Conservation (phyloP, 2,113 vertebrate genomes). For the Solea senegalensis region DNA sequence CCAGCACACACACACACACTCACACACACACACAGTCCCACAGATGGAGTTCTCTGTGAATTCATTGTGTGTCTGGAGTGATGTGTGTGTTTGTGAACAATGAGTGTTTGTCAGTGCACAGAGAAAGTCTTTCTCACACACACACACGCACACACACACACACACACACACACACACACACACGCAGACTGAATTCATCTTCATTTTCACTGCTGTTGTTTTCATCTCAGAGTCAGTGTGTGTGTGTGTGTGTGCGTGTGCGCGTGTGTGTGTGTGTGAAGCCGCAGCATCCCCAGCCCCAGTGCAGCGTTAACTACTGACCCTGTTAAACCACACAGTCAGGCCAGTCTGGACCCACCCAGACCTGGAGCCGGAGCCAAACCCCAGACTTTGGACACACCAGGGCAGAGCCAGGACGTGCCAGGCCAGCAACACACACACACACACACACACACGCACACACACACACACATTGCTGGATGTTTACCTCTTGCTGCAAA, state of each 20-base stretch:
- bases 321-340: conserved; percentile 54
- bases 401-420: conserved; percentile 17
- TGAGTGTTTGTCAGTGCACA: conserved; percentile 35
- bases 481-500: neutral
- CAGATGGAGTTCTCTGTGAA: conserved; percentile 60
- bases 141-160: no score
- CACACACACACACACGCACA: no score
- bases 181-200: neutral
- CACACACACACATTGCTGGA: conserved; percentile 28
- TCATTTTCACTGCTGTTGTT: neutral
- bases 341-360: conserved; percentile 62
- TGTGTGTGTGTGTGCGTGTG: no score
- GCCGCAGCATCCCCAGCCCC: conserved; percentile 48
- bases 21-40: conserved; percentile 14
- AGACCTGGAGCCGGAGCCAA: conserved; percentile 56
- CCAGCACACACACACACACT: conserved; percentile 20
- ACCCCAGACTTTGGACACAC: conserved; percentile 45
- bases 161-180: no score
- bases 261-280: conserved; percentile 35
- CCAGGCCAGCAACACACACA: conserved; percentile 23
- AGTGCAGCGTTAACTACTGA: conserved; percentile 50
- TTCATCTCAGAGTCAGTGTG: neutral
- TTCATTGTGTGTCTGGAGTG: conserved; percentile 44
- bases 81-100: conserved; percentile 58
- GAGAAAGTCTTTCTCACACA: neutral